A percentile compares a stretch with the other conserved stretches of the same genome.
phyloP scores from a whole-genome alignment of 23 tunicate genomes.

The Clavelina lepadiformis region DNA sequence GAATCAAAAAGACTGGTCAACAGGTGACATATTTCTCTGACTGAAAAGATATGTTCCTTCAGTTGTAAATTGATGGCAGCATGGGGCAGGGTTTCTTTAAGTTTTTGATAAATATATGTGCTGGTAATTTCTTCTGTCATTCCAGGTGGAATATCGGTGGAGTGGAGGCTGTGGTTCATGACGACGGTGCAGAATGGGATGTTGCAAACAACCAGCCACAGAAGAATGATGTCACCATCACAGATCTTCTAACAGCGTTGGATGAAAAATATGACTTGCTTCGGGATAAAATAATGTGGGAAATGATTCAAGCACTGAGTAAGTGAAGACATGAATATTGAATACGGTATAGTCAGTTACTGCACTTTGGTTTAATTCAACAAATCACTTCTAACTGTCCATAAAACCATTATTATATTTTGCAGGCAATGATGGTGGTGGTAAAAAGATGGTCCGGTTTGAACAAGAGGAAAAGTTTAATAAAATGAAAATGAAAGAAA shows the following conservation, averaged over 20 bases:
- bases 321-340: not conserved
- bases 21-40: too few relatives aligned
- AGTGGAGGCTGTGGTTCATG: constrained; percentile 70
- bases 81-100: too few relatives aligned
- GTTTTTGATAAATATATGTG: too few relatives aligned
- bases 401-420: too few relatives aligned
- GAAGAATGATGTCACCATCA: constrained; percentile 36
- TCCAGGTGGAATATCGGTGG: constrained; percentile 83
- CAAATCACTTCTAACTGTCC: too few relatives aligned
- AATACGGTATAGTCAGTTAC: too few relatives aligned
- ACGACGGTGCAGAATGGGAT: constrained; percentile 75
- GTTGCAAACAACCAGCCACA: not conserved
- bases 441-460: constrained; percentile 3
- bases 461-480: constrained; percentile 8
- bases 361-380: too few relatives aligned
- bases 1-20: constrained; percentile 59
- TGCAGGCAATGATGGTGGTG: constrained; percentile 19
- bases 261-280: constrained; percentile 72
- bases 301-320: constrained; percentile 43
- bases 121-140: too few relatives aligned
- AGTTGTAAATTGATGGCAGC: too few relatives aligned
- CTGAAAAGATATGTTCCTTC: too few relatives aligned
- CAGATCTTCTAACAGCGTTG: constrained; percentile 39
- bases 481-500: constrained; percentile 24
- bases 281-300: constrained; percentile 52